Conservation (phyloP, 2,113 vertebrate species). For the Phylloscopus trochiloides region DNA sequence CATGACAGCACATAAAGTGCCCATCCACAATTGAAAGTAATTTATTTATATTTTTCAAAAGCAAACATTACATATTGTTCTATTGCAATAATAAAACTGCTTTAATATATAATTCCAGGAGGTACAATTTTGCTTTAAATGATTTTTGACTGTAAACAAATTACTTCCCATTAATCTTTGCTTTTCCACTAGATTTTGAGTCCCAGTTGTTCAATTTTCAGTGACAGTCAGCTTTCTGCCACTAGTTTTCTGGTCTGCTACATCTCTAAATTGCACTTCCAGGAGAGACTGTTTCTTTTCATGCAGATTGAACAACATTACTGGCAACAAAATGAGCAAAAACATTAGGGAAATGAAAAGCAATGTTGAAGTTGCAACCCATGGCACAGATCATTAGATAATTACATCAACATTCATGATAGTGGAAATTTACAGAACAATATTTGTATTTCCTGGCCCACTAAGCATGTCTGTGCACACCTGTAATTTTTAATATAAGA, state of each 20-base stretch:
- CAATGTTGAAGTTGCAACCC: constrained; percentile 25
- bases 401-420: constrained; percentile 61
- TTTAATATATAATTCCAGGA: constrained; percentile 47
- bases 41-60: constrained; percentile 29
- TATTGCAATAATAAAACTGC: not conserved
- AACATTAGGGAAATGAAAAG: constrained; percentile 63
- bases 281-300: constrained; percentile 4
- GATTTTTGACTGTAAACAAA: constrained; percentile 58
- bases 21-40: not conserved
- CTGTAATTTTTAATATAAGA: constrained; percentile 60
- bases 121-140: constrained; percentile 58
- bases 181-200: constrained; percentile 40
- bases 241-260: constrained; percentile 44
- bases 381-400: constrained; percentile 60
- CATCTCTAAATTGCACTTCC: constrained; percentile 34
- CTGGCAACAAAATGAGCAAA: constrained; percentile 43
- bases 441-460: constrained; percentile 35
- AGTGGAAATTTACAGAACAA: constrained; percentile 58
- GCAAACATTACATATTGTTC: not conserved
- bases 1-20: not conserved
- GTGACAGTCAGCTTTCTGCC: constrained; percentile 39
- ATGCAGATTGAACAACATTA: constrained; percentile 39
- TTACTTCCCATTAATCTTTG: constrained; percentile 60
- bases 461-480: constrained; percentile 22
- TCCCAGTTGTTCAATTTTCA: constrained; percentile 65